Conservation (phyloP, 2,113 vertebrate species). For the Nyctereutes procyonoides region DNA sequence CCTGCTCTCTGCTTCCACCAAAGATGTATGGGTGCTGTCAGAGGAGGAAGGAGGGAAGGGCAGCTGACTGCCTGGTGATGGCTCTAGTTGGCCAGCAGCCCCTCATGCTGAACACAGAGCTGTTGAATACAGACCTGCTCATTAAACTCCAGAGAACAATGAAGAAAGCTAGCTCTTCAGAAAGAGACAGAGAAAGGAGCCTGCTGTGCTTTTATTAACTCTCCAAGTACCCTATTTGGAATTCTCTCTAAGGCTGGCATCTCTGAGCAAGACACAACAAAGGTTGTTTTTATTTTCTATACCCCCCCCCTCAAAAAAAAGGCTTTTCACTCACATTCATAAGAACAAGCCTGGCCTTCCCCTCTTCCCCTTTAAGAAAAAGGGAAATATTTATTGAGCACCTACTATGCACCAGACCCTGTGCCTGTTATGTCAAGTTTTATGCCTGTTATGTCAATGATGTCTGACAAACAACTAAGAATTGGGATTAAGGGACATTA, state of each 20-base stretch:
- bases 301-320: not conserved
- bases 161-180: not conserved
- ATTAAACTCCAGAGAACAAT: slow-evolving; percentile 46
- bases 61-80: not conserved
- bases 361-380: not conserved
- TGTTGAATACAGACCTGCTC: slow-evolving; percentile 22
- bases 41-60: not conserved
- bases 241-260: not conserved
- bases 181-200: not conserved
- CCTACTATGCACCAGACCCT: not conserved
- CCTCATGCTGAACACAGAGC: not conserved
- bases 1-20: not conserved
- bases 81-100: not conserved
- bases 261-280: slow-evolving; percentile 9
- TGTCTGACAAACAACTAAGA: not conserved
- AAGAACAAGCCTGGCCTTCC: not conserved
- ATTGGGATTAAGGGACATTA: not conserved
- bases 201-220: not conserved
- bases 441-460: accelerated
- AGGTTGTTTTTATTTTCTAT: slow-evolving; percentile 48
- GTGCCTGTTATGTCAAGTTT: not conserved
- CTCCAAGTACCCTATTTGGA: not conserved
- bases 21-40: not conserved
- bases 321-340: not conserved
- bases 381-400: not conserved